Evolutionary conservation across 37 sponge, comb jelly and placozoan species (phyloP).

Genomic region (Diacarnus erythraeanus): DNA sequence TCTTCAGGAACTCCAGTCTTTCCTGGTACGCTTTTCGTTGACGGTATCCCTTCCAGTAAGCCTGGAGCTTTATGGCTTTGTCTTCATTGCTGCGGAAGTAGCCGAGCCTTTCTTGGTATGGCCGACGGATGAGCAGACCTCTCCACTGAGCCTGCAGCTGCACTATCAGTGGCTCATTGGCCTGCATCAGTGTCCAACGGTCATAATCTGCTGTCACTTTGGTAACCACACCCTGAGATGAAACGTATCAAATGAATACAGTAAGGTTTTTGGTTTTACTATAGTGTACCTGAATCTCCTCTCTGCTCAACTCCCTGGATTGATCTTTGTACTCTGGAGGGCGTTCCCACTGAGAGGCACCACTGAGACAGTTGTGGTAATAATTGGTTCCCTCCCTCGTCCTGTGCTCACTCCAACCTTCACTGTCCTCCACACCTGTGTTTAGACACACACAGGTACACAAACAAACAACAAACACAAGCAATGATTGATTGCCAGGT

Average conservation of each 20-base stretch:
- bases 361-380: conserved; percentile 72
- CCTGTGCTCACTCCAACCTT: conserved; percentile 57
- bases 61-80: conserved; percentile 53
- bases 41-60: conserved; percentile 67
- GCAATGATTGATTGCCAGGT: background rate
- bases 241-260: background rate
- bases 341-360: conserved; percentile 74
- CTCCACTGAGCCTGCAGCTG: conserved; percentile 83
- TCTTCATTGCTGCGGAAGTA: conserved; percentile 68
- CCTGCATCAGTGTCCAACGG: conserved; percentile 82
- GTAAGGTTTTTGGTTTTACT: background rate
- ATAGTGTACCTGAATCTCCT: conserved; percentile 80
- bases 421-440: conserved; percentile 13
- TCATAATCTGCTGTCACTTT: conserved; percentile 91
- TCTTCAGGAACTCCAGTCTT: conserved; percentile 75
- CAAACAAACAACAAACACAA: background rate
- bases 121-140: conserved; percentile 70
- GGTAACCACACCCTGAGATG: conserved; percentile 73
- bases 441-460: background rate
- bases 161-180: conserved; percentile 87
- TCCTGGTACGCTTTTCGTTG: conserved; percentile 72
- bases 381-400: conserved; percentile 71
- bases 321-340: conserved; percentile 41
- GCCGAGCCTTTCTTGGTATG: conserved; percentile 52
- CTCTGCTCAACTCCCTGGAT: conserved; percentile 62